Conservation (phyloP, 2,797 vertebrate species). For the Sebastes itinus region DNA sequence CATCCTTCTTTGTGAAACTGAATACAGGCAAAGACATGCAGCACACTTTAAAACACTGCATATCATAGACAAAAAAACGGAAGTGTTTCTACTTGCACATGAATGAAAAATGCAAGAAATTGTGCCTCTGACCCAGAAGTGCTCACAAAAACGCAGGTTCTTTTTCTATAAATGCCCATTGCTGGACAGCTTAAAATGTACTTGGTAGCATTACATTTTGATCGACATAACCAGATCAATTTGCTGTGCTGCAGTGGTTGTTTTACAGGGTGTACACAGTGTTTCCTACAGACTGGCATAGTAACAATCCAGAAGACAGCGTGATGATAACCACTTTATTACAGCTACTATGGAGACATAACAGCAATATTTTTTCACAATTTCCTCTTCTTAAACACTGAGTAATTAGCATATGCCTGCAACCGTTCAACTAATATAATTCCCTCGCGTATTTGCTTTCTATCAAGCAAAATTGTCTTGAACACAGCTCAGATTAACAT, state of each 20-base stretch:
- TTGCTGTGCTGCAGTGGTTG: background rate
- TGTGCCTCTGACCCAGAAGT: background rate
- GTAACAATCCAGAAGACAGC: background rate
- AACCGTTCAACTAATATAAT: slow-evolving; percentile 9
- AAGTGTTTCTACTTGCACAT: background rate
- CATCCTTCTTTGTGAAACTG: slow-evolving; percentile 48
- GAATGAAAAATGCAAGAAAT: background rate
- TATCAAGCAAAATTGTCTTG: slow-evolving; percentile 19
- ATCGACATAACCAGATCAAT: slow-evolving; percentile 10
- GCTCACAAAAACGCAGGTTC: background rate
- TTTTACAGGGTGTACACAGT: background rate
- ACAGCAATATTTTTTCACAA: slow-evolving; percentile 3
- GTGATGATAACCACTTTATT: background rate
- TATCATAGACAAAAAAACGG: background rate
- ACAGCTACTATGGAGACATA: background rate
- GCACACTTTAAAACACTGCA: slow-evolving; percentile 35
- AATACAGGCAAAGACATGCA: slow-evolving; percentile 40
- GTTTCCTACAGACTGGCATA: background rate
- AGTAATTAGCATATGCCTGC: slow-evolving; percentile 33
- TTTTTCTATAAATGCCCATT: background rate
- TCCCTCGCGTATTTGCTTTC: slow-evolving; percentile 17
- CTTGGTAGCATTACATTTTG: background rate
- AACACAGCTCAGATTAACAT: slow-evolving; percentile 25
- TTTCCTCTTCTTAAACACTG: slow-evolving; percentile 17
- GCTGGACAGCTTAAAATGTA: background rate